Evolutionary conservation across 2,797 vertebrate species (phyloP), one percentile per base, ranked within the genome.

Genomic region (Alauda arvensis): DNA sequence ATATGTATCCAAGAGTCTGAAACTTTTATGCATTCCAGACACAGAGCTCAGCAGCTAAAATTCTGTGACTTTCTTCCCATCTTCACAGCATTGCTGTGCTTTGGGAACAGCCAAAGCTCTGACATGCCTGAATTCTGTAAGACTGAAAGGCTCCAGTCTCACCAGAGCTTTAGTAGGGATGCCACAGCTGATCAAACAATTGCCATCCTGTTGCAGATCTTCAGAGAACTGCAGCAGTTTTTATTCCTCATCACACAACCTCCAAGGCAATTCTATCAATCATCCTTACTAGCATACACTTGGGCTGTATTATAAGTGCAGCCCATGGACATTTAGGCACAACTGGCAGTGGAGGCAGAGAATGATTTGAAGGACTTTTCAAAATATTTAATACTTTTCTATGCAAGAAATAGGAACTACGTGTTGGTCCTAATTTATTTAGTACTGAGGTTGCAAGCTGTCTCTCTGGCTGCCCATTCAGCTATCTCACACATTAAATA

Each of bases 131-230:
- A 83, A 62, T 79, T 87, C 63, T 93, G 6, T 67, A 90, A 77
- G 51, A 71, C n/a, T 86, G 71, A 82, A 94, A 72, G 49, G 59
- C 61, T 93, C 39, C 59, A 69, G 65, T 81, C 45, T 82, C 91
- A 78, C 75, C 59, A 88, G 53, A 83, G 66, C 80, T 79, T 88
- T 95, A 92, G 91, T 11, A 87, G 67, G 85, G 83, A 77, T 91
- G 67, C 75, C 82, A 93, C 51, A 89, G 77, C 26, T 91, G 93
- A 96, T 95, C 76, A 94, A 95, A 92, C 65, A 89, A 76, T 91
- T 93, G 88, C 78, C 90, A 91, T 55, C 45, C 62, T 88, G 62
- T 59, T 81, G 66, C 83, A 93, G 79, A 87, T 49, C 91, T 87
- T 80, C 60, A 33, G 74, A 94, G 92, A 84, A 34, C 31, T 71